Percentiles rank a stretch among this genome's conserved stretches.
Evolutionary conservation across 2,888 invertebrate species (phyloP).

Genomic region (Pheosia tremula): DNA sequence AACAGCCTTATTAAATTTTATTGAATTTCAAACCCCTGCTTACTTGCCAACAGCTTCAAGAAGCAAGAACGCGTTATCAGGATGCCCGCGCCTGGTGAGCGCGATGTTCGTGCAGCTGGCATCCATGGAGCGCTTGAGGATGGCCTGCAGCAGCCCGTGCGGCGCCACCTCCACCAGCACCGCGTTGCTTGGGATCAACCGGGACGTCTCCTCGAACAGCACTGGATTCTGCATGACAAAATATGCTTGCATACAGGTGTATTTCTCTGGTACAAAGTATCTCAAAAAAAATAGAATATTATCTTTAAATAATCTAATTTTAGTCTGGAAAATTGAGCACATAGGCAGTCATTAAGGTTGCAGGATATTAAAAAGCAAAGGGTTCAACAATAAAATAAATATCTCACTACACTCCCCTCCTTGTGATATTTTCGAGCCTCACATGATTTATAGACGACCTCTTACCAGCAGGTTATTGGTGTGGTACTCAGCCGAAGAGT

Average conservation of each 20-base stretch:
- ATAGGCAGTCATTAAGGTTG: not conserved
- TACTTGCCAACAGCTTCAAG: slow-evolving; percentile 77
- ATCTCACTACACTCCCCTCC: no score
- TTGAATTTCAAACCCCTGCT: slow-evolving; percentile 41
- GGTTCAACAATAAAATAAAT: not conserved
- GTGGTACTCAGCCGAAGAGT: slow-evolving; percentile 92
- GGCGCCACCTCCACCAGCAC: slow-evolving; percentile 93
- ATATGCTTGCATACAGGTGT: not conserved
- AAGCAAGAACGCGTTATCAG: slow-evolving; percentile 81
- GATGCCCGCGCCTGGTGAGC: slow-evolving; percentile 87
- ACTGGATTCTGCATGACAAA: slow-evolving; percentile 25
- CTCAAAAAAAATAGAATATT: not conserved
- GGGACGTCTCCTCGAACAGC: slow-evolving; percentile 20
- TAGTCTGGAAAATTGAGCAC: no score
- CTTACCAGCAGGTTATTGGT: slow-evolving; percentile 89
- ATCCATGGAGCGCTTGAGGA: slow-evolving; percentile 80
- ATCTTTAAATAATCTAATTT: no score
- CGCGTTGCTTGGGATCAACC: slow-evolving; percentile 86
- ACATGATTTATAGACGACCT: not conserved
- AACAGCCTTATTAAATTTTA: not conserved
- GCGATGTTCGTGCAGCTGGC: slow-evolving; percentile 86
- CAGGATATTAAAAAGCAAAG: no score
- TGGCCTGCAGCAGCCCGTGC: slow-evolving; percentile 86
- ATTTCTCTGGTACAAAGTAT: not conserved
- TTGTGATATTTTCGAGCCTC: not conserved